A percentile compares a stretch with the other conserved stretches of the same genome.
Conservation (phyloP, 2,888 invertebrate species). For the Bombylius major region DNA sequence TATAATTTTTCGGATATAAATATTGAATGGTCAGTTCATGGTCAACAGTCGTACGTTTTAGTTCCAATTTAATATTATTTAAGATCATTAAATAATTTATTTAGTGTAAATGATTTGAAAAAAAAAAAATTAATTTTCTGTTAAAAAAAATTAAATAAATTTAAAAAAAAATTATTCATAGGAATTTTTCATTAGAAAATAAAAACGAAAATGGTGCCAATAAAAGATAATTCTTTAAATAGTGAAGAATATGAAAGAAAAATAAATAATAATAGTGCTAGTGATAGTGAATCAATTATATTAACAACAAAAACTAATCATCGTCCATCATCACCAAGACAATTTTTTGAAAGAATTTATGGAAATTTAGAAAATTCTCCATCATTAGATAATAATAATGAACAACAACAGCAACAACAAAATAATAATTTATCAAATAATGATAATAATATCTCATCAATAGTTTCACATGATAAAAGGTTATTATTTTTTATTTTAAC, state of each 20-base stretch:
- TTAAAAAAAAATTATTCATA: no score
- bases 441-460: background rate
- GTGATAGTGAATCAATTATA: no score
- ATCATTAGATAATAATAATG: background rate
- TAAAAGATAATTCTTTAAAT: background rate
- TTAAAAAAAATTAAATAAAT: no score
- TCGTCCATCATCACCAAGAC: constrained; percentile 62
- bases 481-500: background rate
- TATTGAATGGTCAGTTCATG: background rate
- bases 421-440: background rate
- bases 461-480: no score
- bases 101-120: no score
- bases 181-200: no score
- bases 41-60: background rate
- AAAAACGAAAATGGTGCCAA: background rate
- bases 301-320: constrained; percentile 1
- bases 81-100: no score
- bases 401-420: background rate
- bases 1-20: no score
- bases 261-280: background rate
- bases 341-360: constrained; percentile 68
- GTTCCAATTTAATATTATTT: no score
- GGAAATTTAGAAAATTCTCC: constrained; percentile 51
- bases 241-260: background rate
- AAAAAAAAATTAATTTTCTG: no score